A percentile compares a stretch with the other conserved stretches of the same genome.
phyloP scores from a whole-genome alignment of 2,113 vertebrate species.

The Nesogale talazaci region DNA sequence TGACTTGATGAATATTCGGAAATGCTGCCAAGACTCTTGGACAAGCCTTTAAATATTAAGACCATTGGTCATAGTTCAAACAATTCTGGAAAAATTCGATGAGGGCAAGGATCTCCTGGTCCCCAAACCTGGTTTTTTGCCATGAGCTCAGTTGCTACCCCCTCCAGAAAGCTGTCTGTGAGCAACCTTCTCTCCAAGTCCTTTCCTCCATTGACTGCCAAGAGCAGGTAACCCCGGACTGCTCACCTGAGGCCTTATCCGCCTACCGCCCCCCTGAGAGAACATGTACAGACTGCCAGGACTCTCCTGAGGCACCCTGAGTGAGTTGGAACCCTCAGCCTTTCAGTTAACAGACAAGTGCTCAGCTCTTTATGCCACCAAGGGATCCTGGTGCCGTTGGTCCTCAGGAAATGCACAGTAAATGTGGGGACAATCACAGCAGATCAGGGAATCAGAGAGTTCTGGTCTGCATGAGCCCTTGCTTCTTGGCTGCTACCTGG shows the following conservation, averaged over 20 bases:
- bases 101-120: not conserved
- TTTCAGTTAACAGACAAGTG: not conserved
- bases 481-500: not conserved
- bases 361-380: not conserved
- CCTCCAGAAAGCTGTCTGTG: not conserved
- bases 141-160: not conserved
- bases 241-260: not conserved
- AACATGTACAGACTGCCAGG: not conserved
- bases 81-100: not conserved
- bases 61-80: not conserved
- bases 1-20: not conserved
- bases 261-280: not conserved
- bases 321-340: not conserved
- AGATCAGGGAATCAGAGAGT: not conserved
- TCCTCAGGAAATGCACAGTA: not conserved
- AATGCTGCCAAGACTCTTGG: not conserved
- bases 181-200: not conserved
- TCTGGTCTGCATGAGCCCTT: not conserved
- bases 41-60: not conserved
- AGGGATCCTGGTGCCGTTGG: not conserved
- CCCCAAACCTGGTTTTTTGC: constrained; percentile 6
- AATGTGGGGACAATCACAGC: not conserved
- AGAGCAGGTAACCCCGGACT: not conserved
- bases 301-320: not conserved
- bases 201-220: not conserved